Evolutionary conservation across 1,140 invertebrate genomes (phyloP).

Genomic region (Heliconius melpomene): DNA sequence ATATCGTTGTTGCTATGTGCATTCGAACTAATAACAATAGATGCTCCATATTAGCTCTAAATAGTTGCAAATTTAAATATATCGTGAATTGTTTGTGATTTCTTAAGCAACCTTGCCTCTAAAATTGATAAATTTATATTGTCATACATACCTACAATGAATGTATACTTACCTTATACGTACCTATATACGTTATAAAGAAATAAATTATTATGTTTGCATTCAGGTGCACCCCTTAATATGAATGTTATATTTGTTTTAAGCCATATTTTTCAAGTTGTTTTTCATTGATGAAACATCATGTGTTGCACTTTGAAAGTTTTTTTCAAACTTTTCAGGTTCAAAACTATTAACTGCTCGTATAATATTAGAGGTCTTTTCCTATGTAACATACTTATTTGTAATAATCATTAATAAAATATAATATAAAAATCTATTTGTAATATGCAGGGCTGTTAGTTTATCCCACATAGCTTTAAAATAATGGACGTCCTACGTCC

Average conservation of each 20-base stretch:
- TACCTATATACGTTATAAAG: too few species aligned
- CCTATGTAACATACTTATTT: too few species aligned
- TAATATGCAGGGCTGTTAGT: background rate
- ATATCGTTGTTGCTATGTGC: slow-evolving; percentile 64
- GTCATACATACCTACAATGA: background rate
- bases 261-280: too few species aligned
- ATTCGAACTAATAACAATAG: slow-evolving; percentile 20
- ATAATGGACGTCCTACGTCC: slow-evolving; percentile 1
- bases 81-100: background rate
- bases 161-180: background rate
- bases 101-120: background rate
- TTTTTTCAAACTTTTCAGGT: too few species aligned
- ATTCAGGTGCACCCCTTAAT: background rate
- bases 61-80: background rate
- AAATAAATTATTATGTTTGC: too few species aligned
- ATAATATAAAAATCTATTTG: too few species aligned
- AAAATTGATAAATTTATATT: background rate
- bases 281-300: too few species aligned
- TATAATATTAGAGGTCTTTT: too few species aligned
- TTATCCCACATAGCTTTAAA: background rate
- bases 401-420: too few species aligned
- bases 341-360: too few species aligned
- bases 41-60: background rate
- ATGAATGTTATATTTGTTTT: background rate
- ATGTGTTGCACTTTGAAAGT: too few species aligned